Evolutionary conservation across 2,113 vertebrate species (phyloP), one percentile per base, ranked within the genome.

Genomic region (Tangachromis dhanisi): DNA sequence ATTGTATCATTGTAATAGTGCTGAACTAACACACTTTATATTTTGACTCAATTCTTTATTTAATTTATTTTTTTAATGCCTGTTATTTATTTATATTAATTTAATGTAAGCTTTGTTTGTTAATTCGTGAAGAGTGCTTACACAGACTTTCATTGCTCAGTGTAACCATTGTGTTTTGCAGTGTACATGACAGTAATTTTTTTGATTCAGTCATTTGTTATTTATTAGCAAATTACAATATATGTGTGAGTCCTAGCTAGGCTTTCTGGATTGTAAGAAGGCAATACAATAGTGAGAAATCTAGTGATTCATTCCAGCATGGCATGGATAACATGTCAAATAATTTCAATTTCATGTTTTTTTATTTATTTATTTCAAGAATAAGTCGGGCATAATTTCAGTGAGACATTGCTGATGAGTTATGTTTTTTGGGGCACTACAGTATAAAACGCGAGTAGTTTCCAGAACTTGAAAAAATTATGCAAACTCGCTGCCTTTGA

Each of bases 401-500:
- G 7, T 68, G 33, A 68, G 19, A 40, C 33, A 68, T 66, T 68
- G 3, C 33, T 68, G 19, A 13, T 68, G 7, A 21, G 63, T 68
- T 68, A 0, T 68, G 33, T 40, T 68, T 68, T 68, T 8, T 0
- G 63, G 33, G 19, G 59, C 19, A 66, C 33, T 66, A n/a, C 61
- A 66, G 6, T 66, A 3, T 0, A 66, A 66, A 66, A 66, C 2
- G 0, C 0, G 1, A 38, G 1, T 66, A 1, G 33, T 38, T 38
- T 66, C 33, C 61, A 38, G 61, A 66, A 38, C 33, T 66, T 66
- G 31, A 38, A 66, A 5, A 35, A 35, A n/a, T 2, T 63, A 66
- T n/a, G 61, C 61, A 66, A 66, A 66, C 61, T 66, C 0, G 10
- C 0, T 66, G 0, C 10, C 0, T 38, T 38, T n/a, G 31, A 38